Evolutionary conservation across 2,888 invertebrate species (phyloP), one percentile per base, ranked within the genome.

Genomic region (Drosophila antonietae): DNA sequence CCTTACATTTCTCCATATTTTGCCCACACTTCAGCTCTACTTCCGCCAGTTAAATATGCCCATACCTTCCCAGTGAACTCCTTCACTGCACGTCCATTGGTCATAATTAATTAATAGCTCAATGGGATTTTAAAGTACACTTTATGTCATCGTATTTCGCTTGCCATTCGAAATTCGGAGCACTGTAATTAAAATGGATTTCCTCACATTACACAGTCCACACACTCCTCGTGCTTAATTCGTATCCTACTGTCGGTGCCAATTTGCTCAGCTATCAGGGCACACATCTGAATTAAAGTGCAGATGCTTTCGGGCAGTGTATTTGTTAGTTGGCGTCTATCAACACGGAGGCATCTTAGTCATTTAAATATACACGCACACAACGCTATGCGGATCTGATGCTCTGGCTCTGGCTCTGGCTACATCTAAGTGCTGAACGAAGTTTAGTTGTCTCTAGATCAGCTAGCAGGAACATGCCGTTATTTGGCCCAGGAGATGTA

Each of bases 341-440:
- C 87, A 86, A 56, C 68, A 67, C 58, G 65, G 52, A 53, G 69
- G 60, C 78, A 83, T 81, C 83, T 83, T 68, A 81, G 78, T 67
- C 75, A 86, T 84, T 89, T 84, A 89, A 89, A 87, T 78, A 75
- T 58, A 80, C 56, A 61, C 60, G 51, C 52, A 66, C 49, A 58
- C 59, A 78, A 47, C 35, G 33, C 70, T 65, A 20, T 52, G 52
- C 20, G 70, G 18, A 23, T 20, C 59, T 61, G 57, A 55, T 64
- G 51, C 64, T 53, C 52, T 52, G 49, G 51, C 64, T 53, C 52
- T 52, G 49, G 51, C 64, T 53, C 47, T 52, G 49, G 35, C 59
- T 31, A 31, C 4, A 62, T 41, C 60, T 68, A 61, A 64, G 66
- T 61, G 64, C 59, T 65, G 67, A 70, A 78, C 65, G 71, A 81